A percentile compares a stretch with the other conserved stretches of the same genome.
These are phyloP conservation scores for Acronicta psi DNA, from an alignment of 2,888 invertebrate species.

Conservation along the genomic window DNA sequence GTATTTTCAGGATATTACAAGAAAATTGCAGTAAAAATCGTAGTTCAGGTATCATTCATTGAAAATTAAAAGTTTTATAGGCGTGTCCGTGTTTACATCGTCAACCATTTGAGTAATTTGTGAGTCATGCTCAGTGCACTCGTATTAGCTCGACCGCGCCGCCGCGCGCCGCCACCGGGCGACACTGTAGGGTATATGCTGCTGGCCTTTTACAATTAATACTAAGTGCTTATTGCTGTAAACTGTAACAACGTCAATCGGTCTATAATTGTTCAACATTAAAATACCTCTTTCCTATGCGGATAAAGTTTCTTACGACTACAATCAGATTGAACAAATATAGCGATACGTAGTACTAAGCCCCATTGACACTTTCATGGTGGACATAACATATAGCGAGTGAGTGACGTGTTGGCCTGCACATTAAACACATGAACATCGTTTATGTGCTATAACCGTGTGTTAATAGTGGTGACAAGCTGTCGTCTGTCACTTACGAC, in stretches of 20 bases:
- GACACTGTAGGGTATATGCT: background rate
- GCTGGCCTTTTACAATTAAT: constrained; percentile 5
- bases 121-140: constrained; percentile 1
- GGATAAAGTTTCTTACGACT: too few relatives aligned
- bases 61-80: too few relatives aligned
- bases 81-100: too few relatives aligned
- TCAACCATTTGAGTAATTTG: constrained; percentile 24
- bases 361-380: background rate
- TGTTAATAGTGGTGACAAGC: constrained; percentile 31
- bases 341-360: too few relatives aligned
- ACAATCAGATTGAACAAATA: too few relatives aligned
- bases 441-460: constrained; percentile 24
- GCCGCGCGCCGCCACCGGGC: background rate
- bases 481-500: constrained; percentile 8
- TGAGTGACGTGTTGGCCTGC: background rate
- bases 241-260: background rate
- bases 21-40: too few relatives aligned
- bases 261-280: too few relatives aligned
- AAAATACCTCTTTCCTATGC: too few relatives aligned
- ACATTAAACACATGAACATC: constrained; percentile 10
- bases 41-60: too few relatives aligned
- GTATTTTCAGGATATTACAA: too few relatives aligned
- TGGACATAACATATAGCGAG: background rate
- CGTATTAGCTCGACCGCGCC: constrained; percentile 7
- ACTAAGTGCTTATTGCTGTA: background rate